Evolutionary conservation across 2,888 invertebrate species (phyloP), one percentile per base, ranked within the genome.

Genomic region (Oscheius sp.): DNA sequence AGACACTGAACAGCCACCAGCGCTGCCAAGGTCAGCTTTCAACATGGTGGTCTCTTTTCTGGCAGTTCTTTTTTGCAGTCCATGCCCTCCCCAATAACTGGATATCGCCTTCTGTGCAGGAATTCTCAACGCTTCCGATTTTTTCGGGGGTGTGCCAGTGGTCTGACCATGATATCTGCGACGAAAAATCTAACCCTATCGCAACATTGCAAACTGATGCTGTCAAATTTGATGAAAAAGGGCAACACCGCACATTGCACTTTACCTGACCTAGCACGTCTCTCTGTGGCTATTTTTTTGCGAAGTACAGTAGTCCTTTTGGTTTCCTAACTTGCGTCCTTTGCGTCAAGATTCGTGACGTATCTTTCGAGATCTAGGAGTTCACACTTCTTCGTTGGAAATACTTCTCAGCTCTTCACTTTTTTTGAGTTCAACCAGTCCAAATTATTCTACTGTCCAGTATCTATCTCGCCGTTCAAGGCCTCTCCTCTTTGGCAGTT

Each of bases 11-110:
- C 56, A 35, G 55, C 69, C 69, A 69, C 55, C 53, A 21, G 69
- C 41, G 41, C 35, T 69, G 43, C 56, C 69, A 69, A 69, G 69
- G 69, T 69, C 69, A 69, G 66, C 52, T 52, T 66, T 35, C 25
- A 29, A 52, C 66, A 66, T 66, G 66, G 66, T 66, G 66, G 66
- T 66, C 66, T 66, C 52, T 9, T 9, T 45, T 29, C 35, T 41
- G 63, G 45, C 18, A 52, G 52, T n/a, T 52, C 52, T 66, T 66
- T 64, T 52, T 52, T 66, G 27, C 52, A 25, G 29, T 21, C 43
- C 45, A 6, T 35, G 35, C 9, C 35, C 35, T 9, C 35, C 35
- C 35, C n/a, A n/a, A n/a, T n/a, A 35, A 35, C 35, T 35, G 35
- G 35, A 35, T 35, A 6, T 45, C 23, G 63, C 23, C 43, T 41